These are phyloP conservation scores for Melitaea athalia DNA, from an alignment of 2,888 invertebrate species.

Conservation along the genomic window DNA sequence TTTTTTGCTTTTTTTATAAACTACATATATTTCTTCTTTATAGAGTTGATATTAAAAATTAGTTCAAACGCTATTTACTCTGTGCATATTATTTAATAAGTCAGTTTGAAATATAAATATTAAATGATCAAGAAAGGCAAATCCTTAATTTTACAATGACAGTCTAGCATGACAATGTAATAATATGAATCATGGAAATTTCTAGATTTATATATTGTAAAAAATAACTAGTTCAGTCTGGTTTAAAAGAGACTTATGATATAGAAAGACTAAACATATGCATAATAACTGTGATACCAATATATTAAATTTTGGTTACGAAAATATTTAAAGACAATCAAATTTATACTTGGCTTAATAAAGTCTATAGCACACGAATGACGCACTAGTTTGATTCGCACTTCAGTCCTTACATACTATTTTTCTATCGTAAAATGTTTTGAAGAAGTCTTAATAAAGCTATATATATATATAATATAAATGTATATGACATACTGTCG, in stretches of 20 bases:
- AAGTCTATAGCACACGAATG: neutral
- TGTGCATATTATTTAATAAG: too few species aligned
- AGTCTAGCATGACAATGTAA: neutral
- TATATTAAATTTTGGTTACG: slow-evolving; percentile 1
- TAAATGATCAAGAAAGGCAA: neutral
- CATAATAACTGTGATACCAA: slow-evolving; percentile 5
- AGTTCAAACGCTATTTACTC: too few species aligned
- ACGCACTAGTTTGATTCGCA: slow-evolving; percentile 34
- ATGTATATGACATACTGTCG: too few species aligned
- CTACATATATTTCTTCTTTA: too few species aligned
- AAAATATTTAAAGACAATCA: neutral
- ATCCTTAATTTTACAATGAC: neutral
- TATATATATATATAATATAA: too few species aligned
- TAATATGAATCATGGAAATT: too few species aligned
- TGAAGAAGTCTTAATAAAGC: too few species aligned
- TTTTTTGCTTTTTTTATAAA: too few species aligned
- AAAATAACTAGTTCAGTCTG: neutral
- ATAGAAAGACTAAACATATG: neutral
- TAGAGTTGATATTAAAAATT: too few species aligned
- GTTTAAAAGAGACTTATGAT: neutral
- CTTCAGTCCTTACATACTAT: slow-evolving; percentile 12
- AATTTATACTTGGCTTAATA: neutral
- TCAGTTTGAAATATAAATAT: neutral
- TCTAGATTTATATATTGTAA: neutral
- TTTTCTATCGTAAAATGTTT: neutral